Evolutionary conservation across 2,888 invertebrate genomes (phyloP), one percentile per base, ranked within the genome.

Genomic region (Villa cingulata): DNA sequence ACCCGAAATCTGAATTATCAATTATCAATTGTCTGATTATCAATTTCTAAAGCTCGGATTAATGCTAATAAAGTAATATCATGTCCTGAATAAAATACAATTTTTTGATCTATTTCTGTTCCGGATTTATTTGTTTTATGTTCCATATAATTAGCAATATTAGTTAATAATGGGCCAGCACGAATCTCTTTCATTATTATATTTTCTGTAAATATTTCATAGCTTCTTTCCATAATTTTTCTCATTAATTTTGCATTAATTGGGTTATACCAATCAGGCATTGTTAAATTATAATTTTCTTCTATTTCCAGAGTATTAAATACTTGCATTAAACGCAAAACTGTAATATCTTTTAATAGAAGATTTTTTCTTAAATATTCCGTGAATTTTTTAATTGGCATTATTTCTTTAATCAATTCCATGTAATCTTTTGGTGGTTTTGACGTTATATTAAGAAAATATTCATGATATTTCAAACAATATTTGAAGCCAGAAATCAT

Each of bases 1-100:
- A 78, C 4, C 83, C 83, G 63, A 82, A 84, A 43, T 78, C 80
- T 0, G 86, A 86, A 57, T 77, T 78, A n/a, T n/a, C n/a, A n/a
- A n/a, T n/a, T 34, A 62, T 59, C 45, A 64, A 55, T n/a, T 19
- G 54, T 51, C 45, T 73, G 66, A 41, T 77, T 73, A 2, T 68
- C 69, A 54, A 80, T 75, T 39, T 80, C 79, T 55, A 89, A 72
- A 15, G 82, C 74, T 46, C 79, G 72, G 67, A 86, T 73, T 49
- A 85, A 58, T 47, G 78, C 77, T 4, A 85, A 80, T 17, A 88
- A 65, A 0, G 82, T 85, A 10, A 83, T 70, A 64, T 89, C 88
- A 63, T 89, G 88, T 0, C 74, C 84, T 0, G 83, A 79, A 66
- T 83, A 85, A 51, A 85, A 60, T 56, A 74, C 73, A 48, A 83